Evolutionary conservation across 2,888 invertebrate genomes (phyloP), one percentile per base, ranked within the genome.

Genomic region (Microplitis manilae): DNA sequence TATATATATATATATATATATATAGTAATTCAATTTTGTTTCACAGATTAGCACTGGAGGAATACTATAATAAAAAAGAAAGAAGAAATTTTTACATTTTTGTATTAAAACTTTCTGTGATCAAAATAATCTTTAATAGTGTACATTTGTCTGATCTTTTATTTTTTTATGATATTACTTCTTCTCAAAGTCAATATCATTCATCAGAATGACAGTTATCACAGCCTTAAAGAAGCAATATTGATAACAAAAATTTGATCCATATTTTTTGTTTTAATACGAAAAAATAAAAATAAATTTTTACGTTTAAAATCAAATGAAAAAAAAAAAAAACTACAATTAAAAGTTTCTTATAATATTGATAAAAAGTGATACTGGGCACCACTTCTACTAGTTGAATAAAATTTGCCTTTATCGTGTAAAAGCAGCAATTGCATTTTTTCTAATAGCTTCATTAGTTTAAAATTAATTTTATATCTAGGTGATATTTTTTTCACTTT

Each of bases 171-270:
- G 88, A 88, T 85, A 88, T 89, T 88, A 88, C 86, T 86, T 50
- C 9, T 13, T 50, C 8, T 50, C 13, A 9, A 50, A 50, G 50
- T 86, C 87, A 89, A 89, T 88, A 89, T 89, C 88, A 86, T 85
- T 17, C 38, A 83, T 84, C 82, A 84, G 85, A 86, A 87, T 86
- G 86, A 79, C 87, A 84, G 84, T 84, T 85, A 88, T 89, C 89
- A 89, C 88, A 89, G 88, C 88, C 89, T 88, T 84, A 13, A 85
- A 88, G 88, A 89, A 89, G 89, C 88, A 89, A 88, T 88, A 87
- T 86, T 86, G 85, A 86, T 84, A 76, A 84, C 82, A 77, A 82
- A 59, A 82, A 68, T 20, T 30, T 76, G 76, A 74, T 60, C 65
- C 76, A 70, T 76, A 75, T 70, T 30, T 75, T 67, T 75, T 50